These are phyloP conservation scores for Todiramphus chloris DNA, from an alignment of 2,113 vertebrate species.

Conservation along the genomic window DNA sequence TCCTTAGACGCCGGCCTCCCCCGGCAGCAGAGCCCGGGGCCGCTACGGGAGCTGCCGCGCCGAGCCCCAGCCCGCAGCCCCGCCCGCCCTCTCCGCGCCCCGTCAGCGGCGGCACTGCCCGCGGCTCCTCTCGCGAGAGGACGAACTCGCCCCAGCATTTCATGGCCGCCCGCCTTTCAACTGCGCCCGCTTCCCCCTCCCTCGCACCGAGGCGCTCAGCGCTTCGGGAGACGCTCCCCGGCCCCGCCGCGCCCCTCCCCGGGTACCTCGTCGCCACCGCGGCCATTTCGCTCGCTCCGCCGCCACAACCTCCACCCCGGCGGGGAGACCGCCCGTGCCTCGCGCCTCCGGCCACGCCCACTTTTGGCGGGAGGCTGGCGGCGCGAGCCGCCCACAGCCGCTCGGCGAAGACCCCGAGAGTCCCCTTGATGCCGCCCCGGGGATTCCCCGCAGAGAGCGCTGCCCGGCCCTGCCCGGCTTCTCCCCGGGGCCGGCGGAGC, in stretches of 20 bases:
- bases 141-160: neutral
- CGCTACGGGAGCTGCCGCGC: neutral
- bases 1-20: neutral
- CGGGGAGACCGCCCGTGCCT: rapidly evolving
- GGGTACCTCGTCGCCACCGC: neutral
- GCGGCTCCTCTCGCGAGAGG: neutral
- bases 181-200: neutral
- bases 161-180: neutral
- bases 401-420: too few species aligned
- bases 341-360: neutral
- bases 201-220: neutral
- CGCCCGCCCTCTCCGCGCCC: neutral
- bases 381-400: neutral
- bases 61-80: rapidly evolving
- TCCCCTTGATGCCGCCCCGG: neutral
- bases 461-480: rapidly evolving
- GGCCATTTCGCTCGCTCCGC: too few species aligned
- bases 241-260: neutral
- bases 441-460: neutral
- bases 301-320: neutral
- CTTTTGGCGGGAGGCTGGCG: neutral
- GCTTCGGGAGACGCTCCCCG: neutral
- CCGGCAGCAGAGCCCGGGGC: neutral
- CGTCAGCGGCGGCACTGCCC: neutral
- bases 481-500: too few species aligned